Evolutionary conservation across 2,113 vertebrate genomes (phyloP).

Genomic region (Rhynchomys soricoides): DNA sequence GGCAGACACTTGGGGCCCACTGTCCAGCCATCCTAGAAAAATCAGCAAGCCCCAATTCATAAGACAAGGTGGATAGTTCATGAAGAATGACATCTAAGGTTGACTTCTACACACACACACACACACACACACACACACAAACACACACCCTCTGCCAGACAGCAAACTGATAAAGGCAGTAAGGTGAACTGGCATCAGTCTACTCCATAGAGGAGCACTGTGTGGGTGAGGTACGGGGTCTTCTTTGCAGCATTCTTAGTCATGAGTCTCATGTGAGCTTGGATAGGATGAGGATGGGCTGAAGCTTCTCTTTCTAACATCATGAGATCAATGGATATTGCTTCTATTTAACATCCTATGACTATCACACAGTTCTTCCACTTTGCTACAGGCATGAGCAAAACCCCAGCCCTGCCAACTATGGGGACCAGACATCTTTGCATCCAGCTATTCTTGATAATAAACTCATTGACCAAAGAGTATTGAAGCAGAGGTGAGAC

Average conservation of each 20-base stretch:
- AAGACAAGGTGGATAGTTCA: background rate
- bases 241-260: background rate
- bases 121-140: background rate
- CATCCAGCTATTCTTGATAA: conserved; percentile 21
- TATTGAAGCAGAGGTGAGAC: conserved; percentile 84
- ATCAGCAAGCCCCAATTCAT: background rate
- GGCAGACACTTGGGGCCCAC: background rate
- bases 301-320: background rate
- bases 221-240: background rate
- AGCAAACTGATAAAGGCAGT: background rate
- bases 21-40: background rate
- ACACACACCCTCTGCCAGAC: background rate
- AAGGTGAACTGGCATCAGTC: background rate
- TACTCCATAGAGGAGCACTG: background rate
- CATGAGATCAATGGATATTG: rapidly evolving
- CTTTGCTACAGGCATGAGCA: conserved; percentile 46
- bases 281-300: background rate
- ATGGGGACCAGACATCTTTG: conserved; percentile 17
- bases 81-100: background rate
- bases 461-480: conserved; percentile 80
- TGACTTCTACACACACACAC: background rate
- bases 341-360: background rate
- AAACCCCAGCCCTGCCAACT: background rate
- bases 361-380: background rate
- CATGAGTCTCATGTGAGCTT: background rate